Percentiles rank a stretch among this genome's conserved stretches.
Evolutionary conservation across 2,797 vertebrate genomes (phyloP).

Genomic region (Amblyraja radiata): DNA sequence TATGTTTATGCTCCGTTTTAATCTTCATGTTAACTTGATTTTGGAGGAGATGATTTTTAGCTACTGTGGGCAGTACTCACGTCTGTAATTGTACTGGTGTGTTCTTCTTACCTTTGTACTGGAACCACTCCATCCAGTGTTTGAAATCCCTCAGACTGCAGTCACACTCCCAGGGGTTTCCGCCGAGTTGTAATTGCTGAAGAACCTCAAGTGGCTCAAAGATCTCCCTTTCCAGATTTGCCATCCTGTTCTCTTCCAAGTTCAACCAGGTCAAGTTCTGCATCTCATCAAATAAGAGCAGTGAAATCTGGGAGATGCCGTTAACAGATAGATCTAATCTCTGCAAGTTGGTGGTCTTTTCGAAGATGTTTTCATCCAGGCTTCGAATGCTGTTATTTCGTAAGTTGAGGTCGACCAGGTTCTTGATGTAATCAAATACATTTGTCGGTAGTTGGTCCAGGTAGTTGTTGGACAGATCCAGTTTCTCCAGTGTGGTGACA

Average conservation of each 20-base stretch:
- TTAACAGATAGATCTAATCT: constrained; percentile 90
- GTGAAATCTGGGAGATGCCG: constrained; percentile 76
- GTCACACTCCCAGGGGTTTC: constrained; percentile 97
- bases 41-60: not conserved
- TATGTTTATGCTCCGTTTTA: not conserved
- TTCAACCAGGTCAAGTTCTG: constrained; percentile 82
- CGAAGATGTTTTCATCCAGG: constrained; percentile 79
- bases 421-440: constrained; percentile 78
- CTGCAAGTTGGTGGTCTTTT: constrained; percentile 69
- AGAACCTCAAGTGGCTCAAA: constrained; percentile 87
- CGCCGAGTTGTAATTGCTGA: constrained; percentile 82
- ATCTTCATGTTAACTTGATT: not conserved
- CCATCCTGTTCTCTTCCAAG: constrained; percentile 81
- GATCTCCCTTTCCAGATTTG: constrained; percentile 82
- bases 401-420: constrained; percentile 80
- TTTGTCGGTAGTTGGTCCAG: constrained; percentile 83
- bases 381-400: constrained; percentile 89
- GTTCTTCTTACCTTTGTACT: constrained; percentile 78
- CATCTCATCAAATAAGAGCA: constrained; percentile 78
- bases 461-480: constrained; percentile 97
- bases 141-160: constrained; percentile 95
- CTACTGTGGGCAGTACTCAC: not conserved
- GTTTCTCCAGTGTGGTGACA: constrained; percentile 77
- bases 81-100: not conserved
- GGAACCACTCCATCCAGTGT: constrained; percentile 98